phyloP scores from a whole-genome alignment of 64 coral and sea anemone species.

The Actinia tenebrosa region DNA sequence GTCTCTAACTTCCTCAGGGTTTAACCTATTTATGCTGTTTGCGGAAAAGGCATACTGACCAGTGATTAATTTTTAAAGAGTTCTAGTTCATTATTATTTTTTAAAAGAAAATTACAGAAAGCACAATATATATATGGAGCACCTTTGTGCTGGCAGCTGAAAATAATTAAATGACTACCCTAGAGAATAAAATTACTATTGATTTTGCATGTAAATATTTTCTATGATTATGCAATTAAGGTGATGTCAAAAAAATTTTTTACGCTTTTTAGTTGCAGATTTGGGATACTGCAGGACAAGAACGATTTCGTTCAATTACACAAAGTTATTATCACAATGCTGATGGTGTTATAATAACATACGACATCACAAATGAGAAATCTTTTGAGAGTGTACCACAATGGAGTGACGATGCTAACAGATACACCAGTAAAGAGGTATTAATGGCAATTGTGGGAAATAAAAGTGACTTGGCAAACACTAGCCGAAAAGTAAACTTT shows the following conservation, averaged over 20 bases:
- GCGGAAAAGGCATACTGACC: too few relatives aligned
- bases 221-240: neutral
- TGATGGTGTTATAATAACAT: slow-evolving; percentile 87
- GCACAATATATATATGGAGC: too few relatives aligned
- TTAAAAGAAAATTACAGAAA: too few relatives aligned
- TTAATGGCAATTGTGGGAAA: slow-evolving; percentile 88
- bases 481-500: slow-evolving; percentile 69
- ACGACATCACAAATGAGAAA: slow-evolving; percentile 86
- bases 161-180: too few relatives aligned
- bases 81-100: too few relatives aligned
- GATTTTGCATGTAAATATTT: too few relatives aligned
- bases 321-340: slow-evolving; percentile 98
- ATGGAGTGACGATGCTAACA: slow-evolving; percentile 86
- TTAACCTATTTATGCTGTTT: too few relatives aligned
- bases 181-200: too few relatives aligned
- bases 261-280: slow-evolving; percentile 85
- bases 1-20: too few relatives aligned
- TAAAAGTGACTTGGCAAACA: slow-evolving; percentile 73
- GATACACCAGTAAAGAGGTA: slow-evolving; percentile 88
- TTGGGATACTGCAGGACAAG: slow-evolving; percentile 98
- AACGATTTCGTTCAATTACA: slow-evolving; percentile 88
- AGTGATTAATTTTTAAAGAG: too few relatives aligned
- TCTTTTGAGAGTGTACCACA: slow-evolving; percentile 87
- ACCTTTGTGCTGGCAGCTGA: too few relatives aligned
- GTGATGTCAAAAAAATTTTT: too few relatives aligned